Percentiles rank a stretch among this genome's conserved stretches.
These are phyloP conservation scores for Pristionchus fissidentatus DNA, from an alignment of 2,888 invertebrate species.

Conservation along the genomic window DNA sequence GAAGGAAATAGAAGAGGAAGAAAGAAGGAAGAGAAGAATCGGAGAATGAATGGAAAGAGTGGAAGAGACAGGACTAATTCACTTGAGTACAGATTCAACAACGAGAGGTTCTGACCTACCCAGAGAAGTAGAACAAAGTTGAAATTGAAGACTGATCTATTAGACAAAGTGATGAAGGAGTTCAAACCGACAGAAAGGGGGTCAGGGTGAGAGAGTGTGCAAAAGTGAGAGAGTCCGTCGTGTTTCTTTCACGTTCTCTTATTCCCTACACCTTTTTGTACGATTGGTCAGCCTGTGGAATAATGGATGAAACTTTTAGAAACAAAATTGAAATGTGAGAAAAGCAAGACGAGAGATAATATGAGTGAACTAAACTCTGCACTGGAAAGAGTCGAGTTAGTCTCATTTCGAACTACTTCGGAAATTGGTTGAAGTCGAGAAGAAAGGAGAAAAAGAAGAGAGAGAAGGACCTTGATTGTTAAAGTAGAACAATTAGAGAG, in stretches of 20 bases:
- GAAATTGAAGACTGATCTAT: background rate
- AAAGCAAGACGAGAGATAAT: too few relatives aligned
- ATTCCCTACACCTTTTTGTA: too few relatives aligned
- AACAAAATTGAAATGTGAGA: too few relatives aligned
- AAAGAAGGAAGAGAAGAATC: background rate
- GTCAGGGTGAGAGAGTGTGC: background rate
- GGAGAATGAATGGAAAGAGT: background rate
- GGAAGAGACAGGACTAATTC: background rate
- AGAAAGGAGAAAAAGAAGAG: conserved; percentile 15
- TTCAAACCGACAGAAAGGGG: background rate
- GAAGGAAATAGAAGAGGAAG: background rate
- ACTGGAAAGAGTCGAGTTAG: background rate
- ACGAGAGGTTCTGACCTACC: background rate
- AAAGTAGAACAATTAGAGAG: conserved; percentile 31
- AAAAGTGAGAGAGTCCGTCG: too few relatives aligned
- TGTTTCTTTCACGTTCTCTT: too few relatives aligned
- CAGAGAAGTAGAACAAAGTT: background rate
- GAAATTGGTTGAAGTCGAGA: conserved; percentile 35
- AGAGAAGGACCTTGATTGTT: conserved; percentile 13
- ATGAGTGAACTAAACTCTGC: too few relatives aligned
- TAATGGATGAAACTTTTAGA: too few relatives aligned
- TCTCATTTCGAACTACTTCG: conserved; percentile 33
- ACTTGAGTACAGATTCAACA: background rate
- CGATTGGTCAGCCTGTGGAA: too few relatives aligned
- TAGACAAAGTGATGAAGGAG: background rate